phyloP scores from a whole-genome alignment of 2,797 vertebrate genomes.

The Galaxias olidus region DNA sequence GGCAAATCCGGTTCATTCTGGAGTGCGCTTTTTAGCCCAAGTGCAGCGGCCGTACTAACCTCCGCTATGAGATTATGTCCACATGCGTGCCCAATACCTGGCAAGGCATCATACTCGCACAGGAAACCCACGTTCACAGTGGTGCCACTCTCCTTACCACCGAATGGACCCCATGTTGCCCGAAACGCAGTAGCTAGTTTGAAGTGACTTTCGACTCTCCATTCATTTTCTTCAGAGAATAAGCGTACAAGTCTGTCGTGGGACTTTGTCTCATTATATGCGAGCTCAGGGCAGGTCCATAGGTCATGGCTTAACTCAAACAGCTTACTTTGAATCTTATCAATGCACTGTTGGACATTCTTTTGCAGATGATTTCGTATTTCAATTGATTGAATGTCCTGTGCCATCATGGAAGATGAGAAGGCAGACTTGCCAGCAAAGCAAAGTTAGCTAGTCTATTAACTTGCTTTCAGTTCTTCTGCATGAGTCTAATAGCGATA shows the following conservation, averaged over 20 bases:
- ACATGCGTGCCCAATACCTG: conserved; percentile 80
- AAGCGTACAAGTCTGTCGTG: conserved; percentile 73
- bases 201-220: conserved; percentile 76
- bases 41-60: conserved; percentile 76
- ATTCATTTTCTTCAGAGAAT: conserved; percentile 65
- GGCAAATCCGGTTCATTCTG: conserved; percentile 56
- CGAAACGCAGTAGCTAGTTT: conserved; percentile 77
- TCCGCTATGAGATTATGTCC: conserved; percentile 87
- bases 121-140: conserved; percentile 74
- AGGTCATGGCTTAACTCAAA: conserved; percentile 75
- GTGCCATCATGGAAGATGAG: not conserved
- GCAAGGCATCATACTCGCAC: conserved; percentile 85
- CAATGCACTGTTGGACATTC: conserved; percentile 65
- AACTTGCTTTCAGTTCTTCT: too few species aligned
- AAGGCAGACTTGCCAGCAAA: not conserved
- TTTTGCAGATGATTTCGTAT: conserved; percentile 67
- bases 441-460: too few species aligned
- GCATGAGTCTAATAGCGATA: too few species aligned
- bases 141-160: not conserved
- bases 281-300: conserved; percentile 83
- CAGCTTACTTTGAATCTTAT: conserved; percentile 67
- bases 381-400: conserved; percentile 21
- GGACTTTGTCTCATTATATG: conserved; percentile 71
- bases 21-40: conserved; percentile 76
- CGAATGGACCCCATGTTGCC: conserved; percentile 69